phyloP scores from a whole-genome alignment of 2,797 vertebrate species.

The Lagodon rhomboides region DNA sequence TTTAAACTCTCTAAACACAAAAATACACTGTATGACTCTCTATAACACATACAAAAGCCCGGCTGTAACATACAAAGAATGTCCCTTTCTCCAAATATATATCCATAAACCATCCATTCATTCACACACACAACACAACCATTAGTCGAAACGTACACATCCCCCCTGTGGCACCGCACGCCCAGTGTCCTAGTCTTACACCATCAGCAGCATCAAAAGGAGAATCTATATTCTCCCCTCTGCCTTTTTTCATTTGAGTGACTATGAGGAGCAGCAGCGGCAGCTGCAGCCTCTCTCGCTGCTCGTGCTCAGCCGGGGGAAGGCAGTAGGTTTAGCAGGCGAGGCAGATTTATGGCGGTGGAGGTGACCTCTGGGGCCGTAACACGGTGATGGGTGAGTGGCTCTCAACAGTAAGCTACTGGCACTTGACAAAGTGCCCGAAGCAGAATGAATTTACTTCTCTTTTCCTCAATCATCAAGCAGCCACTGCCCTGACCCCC shows the following conservation, averaged over 20 bases:
- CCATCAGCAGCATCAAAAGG: conserved; percentile 67
- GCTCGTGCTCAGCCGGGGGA: conserved; percentile 72
- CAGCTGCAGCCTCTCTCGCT: conserved; percentile 72
- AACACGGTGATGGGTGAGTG: conserved; percentile 99
- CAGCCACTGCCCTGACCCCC: conserved; percentile 99
- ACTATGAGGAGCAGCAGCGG: conserved; percentile 67
- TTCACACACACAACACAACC: conserved; percentile 33
- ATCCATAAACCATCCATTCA: conserved; percentile 14
- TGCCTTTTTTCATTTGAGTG: conserved; percentile 72
- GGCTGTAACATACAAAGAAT: not conserved
- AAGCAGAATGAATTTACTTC: conserved; percentile 99
- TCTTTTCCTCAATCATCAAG: conserved; percentile 99
- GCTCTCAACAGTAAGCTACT: conserved; percentile 99
- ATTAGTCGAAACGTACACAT: conserved; percentile 37
- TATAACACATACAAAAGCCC: not conserved
- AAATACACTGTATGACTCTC: not conserved
- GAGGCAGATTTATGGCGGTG: conserved; percentile 94
- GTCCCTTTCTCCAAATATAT: not conserved
- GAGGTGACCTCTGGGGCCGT: conserved; percentile 98
- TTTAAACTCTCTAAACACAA: not conserved
- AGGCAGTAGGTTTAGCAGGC: conserved; percentile 91
- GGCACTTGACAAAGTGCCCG: conserved; percentile 99
- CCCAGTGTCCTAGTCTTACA: conserved; percentile 56
- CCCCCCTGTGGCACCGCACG: conserved; percentile 37
- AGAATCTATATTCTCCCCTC: conserved; percentile 69